Evolutionary conservation across 2,113 vertebrate genomes (phyloP).

Genomic region (Eolophus roseicapilla): DNA sequence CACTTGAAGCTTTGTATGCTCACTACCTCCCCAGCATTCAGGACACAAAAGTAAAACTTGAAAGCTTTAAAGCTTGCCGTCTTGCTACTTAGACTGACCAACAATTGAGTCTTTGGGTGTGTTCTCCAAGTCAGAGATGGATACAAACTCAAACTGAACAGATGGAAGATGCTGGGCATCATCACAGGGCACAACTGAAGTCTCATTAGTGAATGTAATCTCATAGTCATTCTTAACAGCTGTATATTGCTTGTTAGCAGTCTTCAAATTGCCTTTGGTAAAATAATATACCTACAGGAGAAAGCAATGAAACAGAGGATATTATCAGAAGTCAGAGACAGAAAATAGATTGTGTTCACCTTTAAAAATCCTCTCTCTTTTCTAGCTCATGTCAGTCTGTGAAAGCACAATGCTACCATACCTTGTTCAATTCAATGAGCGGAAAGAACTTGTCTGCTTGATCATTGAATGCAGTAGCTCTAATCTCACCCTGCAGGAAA

Average conservation of each 20-base stretch:
- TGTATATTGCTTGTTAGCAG: conserved; percentile 96
- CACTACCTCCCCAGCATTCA: neutral
- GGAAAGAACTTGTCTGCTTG: conserved; percentile 94
- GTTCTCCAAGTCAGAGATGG: conserved; percentile 86
- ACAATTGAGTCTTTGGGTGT: conserved; percentile 86
- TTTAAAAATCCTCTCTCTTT: conserved; percentile 18
- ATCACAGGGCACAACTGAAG: conserved; percentile 89
- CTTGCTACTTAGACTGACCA: conserved; percentile 75
- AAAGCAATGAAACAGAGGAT: neutral
- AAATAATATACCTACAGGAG: conserved; percentile 91
- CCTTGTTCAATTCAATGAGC: conserved; percentile 93
- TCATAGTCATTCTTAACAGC: conserved; percentile 98
- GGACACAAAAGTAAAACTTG: neutral
- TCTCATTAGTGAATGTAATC: conserved; percentile 92
- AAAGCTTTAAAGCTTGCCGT: neutral
- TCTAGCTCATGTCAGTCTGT: conserved; percentile 11
- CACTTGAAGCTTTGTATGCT: neutral
- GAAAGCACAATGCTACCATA: conserved; percentile 58
- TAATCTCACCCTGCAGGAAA: conserved; percentile 89
- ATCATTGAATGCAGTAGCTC: conserved; percentile 94
- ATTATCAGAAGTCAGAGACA: neutral
- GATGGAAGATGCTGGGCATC: conserved; percentile 86
- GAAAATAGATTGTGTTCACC: conserved; percentile 7
- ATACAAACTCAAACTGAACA: conserved; percentile 88
- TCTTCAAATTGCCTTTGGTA: conserved; percentile 91